Base-by-base conservation (phyloP, 2,797 vertebrate species). In the Borostomias antarcticus region DNA sequence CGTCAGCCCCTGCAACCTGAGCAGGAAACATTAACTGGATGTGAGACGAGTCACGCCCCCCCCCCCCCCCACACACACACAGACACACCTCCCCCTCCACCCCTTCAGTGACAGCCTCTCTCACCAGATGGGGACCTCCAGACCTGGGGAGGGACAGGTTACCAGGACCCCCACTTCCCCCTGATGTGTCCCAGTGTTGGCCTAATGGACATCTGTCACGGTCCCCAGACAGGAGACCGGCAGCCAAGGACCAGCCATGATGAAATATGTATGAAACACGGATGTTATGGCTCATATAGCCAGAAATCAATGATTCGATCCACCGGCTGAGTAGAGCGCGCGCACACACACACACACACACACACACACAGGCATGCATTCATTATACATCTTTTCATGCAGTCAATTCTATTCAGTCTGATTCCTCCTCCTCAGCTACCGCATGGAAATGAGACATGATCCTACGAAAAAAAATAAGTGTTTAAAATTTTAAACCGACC, bases 251-350 rank as follows among this genome's bases (percentile, higher is more conserved):
- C 71, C 73, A 50, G 80, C 76, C 82, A 68, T 75, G 62, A 93
- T 93, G 84, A 93, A 93, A 93, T 91, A 93, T 93, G 88, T 81
- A 93, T 92, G 89, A 89, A 89, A 90, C 80, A 74, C 74, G 83
- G 85, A 86, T 89, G 83, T 86, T 68, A 70, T 64, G 66, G 57
- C 32, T 88, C 58, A 61, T 21, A 21, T 17, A 47, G 5, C 17
- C 28, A 60, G 64, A 59, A 29, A 91, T 92, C 89, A 90, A 91
- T 91, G 81, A 81, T 90, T 90, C 77, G 78, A 91, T 89, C 84
- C 75, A 79, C 60, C 45, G 71, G 71, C 53, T 43, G 40, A 4
- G n/a, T 43, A 4, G 15, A 1, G 13, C 56, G 11, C 56, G 33
- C 17, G 10, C 53, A 23, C n/a, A 23, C 21, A 23, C 32, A 15